Evolutionary conservation across 2,113 vertebrate genomes (phyloP), one percentile per base, ranked within the genome.

Genomic region (Excalfactoria chinensis): DNA sequence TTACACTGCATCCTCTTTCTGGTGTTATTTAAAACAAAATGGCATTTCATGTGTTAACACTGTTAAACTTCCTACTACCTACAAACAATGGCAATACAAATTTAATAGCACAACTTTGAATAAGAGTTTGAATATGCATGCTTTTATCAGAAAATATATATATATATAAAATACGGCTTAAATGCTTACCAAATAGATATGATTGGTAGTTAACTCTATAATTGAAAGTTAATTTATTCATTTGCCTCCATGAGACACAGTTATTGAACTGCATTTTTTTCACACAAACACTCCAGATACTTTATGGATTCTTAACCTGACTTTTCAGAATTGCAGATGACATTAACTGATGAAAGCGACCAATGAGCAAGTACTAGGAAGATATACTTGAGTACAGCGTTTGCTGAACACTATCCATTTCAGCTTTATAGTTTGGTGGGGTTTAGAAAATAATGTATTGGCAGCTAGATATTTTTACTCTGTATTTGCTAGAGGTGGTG

Each of bases 371-470:
- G 34, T 32, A 1, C 18, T 1, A 2, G 32, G 6, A 83, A 88
- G 55, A 77, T 60, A 73, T 16, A 7, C 0, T 7, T 0, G 7
- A 21, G 3, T 58, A 53, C 35, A 44, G 2, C 26, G 1, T 60
- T 79, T 51, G 6, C 44, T 69, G 20, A 51, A 5, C 0, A 6
- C 11, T 28, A 40, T 46, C 11, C 9, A 46, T 25, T 51, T 83
- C 59, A 43, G 3, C n/a, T 28, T 11, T 62, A 46, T 8, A 7
- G 15, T 62, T 60, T 75, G 3, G 13, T 46, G 2, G 6, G 9
- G 17, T 41, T 67, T 34, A 58, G 58, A 20, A 83, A 12, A n/a
- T 0, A 1, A 20, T 51, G 14, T 2, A 22, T 37, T 26, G 56
- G 17, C 26, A 86, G 25, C 5, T 15, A 82, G 18, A n/a, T 23